Conservation (phyloP, 2,888 invertebrate species). For the Busseola fusca region DNA sequence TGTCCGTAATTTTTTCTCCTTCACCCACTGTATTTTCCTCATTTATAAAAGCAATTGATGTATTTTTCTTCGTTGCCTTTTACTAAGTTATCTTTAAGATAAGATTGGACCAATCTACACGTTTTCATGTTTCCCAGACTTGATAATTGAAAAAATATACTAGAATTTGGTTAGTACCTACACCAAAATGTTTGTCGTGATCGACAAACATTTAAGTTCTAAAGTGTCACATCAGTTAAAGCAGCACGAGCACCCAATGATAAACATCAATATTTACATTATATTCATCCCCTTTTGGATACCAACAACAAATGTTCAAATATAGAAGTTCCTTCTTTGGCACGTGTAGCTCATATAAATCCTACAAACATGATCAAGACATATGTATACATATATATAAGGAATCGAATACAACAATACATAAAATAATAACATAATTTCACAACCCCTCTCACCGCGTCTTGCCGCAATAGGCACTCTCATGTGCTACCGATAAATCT, state of each 20-base stretch:
- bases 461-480: conserved; percentile 1
- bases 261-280: conserved; percentile 26
- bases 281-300: conserved; percentile 9
- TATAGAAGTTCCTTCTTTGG: conserved; percentile 15
- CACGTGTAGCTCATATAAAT: conserved; percentile 16
- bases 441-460: neutral
- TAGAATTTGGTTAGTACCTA: neutral
- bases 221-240: neutral
- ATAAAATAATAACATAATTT: no score
- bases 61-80: conserved; percentile 6
- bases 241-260: neutral
- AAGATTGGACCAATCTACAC: neutral
- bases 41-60: conserved; percentile 18
- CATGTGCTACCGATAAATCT: neutral
- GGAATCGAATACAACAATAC: no score
- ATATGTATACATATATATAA: no score
- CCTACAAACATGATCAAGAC: neutral
- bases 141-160: neutral
- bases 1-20: conserved; percentile 39
- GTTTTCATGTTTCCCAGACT: neutral
- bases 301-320: conserved; percentile 7
- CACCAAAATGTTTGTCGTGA: neutral
- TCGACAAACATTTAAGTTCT: neutral
- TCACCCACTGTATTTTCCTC: conserved; percentile 20
- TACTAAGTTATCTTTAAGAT: conserved; percentile 7